Conservation (phyloP, 2,888 invertebrate species). For the Mystacides longicornis region DNA sequence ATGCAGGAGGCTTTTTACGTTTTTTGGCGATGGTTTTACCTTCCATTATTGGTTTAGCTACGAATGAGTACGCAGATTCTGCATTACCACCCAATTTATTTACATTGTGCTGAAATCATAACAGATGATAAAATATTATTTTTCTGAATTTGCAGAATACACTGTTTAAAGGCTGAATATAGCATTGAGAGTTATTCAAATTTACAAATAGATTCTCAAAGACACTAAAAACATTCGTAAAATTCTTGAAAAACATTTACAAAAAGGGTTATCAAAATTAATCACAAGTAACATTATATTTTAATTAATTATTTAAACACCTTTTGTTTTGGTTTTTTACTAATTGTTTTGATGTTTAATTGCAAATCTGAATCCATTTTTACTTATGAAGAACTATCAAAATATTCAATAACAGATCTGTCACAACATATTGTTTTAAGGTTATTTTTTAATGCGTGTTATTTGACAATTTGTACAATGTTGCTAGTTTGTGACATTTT, state of each 20-base stretch:
- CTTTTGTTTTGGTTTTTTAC: conserved; percentile 30
- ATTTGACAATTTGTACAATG: neutral
- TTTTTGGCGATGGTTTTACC: conserved; percentile 46
- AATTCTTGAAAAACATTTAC: neutral
- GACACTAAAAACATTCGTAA: conserved; percentile 14
- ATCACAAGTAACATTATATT: no score
- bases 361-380: conserved; percentile 36
- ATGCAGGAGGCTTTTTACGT: conserved; percentile 11
- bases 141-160: no score
- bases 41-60: conserved; percentile 38
- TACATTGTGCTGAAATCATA: no score
- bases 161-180: no score
- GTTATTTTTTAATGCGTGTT: neutral
- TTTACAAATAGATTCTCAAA: no score
- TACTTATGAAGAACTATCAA: neutral
- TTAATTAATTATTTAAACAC: no score
- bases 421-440: neutral
- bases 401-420: neutral
- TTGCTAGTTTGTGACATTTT: neutral
- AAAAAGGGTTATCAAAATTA: no score
- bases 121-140: no score
- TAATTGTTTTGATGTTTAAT: conserved; percentile 40
- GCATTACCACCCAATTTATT: no score
- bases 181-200: no score
- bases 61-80: conserved; percentile 37